These are phyloP conservation scores for Cyclopterus lumpus DNA, from an alignment of 2,797 vertebrate species.

Conservation along the genomic window DNA sequence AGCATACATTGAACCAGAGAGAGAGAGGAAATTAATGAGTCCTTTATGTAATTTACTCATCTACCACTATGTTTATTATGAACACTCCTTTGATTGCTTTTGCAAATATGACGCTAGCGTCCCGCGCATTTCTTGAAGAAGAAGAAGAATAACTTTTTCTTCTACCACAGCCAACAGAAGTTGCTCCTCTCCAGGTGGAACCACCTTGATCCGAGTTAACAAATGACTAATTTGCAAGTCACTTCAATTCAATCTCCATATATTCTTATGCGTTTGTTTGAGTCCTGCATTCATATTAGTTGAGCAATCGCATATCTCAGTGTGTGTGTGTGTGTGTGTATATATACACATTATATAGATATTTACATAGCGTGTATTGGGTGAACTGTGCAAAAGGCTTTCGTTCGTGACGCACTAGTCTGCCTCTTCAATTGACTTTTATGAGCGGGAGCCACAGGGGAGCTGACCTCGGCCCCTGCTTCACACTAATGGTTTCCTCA, in stretches of 20 bases:
- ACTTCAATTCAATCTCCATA: conserved; percentile 4
- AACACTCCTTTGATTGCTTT: neutral
- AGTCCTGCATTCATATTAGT: conserved; percentile 4
- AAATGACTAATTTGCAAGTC: neutral
- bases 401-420: conserved; percentile 61
- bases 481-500: too few relatives aligned
- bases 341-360: neutral
- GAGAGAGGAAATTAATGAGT: neutral
- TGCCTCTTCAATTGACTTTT: conserved; percentile 73
- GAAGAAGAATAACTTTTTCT: too few relatives aligned
- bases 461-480: conserved; percentile 60
- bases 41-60: neutral
- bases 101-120: neutral
- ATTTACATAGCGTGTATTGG: conserved; percentile 14
- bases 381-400: conserved; percentile 48
- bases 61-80: neutral
- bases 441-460: conserved; percentile 65
- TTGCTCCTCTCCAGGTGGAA: conserved; percentile 14
- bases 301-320: neutral
- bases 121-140: too few relatives aligned
- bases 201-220: neutral
- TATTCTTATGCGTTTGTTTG: conserved; percentile 15
- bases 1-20: neutral
- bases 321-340: conserved; percentile 18
- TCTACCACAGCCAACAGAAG: conserved; percentile 43